phyloP scores from a whole-genome alignment of 2,797 vertebrate genomes.

The Pseudochirops corinnae region DNA sequence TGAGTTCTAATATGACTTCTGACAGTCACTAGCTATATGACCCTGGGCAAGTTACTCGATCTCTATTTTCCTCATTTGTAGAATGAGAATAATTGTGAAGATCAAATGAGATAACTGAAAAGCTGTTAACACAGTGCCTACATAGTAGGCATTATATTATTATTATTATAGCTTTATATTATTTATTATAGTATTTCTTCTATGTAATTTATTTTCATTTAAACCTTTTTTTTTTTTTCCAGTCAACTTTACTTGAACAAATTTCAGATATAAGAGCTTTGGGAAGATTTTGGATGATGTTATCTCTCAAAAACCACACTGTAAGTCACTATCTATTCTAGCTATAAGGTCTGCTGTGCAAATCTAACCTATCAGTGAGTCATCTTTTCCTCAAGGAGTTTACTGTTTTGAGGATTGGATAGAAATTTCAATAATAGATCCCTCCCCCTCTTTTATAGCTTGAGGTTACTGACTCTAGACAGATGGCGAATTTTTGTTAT shows the following conservation, averaged over 20 bases:
- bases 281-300: background rate
- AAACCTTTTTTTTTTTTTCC: background rate
- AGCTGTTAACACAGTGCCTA: background rate
- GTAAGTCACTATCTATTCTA: background rate
- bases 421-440: background rate
- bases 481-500: constrained; percentile 5
- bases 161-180: background rate
- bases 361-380: background rate
- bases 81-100: background rate
- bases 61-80: background rate
- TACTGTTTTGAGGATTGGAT: background rate
- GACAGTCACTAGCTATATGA: background rate
- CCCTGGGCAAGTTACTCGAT: background rate
- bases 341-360: background rate
- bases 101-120: background rate
- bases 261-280: background rate
- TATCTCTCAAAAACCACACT: background rate
- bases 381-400: background rate
- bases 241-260: background rate
- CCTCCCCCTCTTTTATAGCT: background rate
- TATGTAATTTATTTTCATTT: background rate
- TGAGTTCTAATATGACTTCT: background rate
- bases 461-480: background rate
- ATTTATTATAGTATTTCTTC: background rate
- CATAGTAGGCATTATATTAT: background rate